These are phyloP conservation scores for Dugesia japonica DNA, from an alignment of 2,888 invertebrate genomes.

Conservation along the genomic window DNA sequence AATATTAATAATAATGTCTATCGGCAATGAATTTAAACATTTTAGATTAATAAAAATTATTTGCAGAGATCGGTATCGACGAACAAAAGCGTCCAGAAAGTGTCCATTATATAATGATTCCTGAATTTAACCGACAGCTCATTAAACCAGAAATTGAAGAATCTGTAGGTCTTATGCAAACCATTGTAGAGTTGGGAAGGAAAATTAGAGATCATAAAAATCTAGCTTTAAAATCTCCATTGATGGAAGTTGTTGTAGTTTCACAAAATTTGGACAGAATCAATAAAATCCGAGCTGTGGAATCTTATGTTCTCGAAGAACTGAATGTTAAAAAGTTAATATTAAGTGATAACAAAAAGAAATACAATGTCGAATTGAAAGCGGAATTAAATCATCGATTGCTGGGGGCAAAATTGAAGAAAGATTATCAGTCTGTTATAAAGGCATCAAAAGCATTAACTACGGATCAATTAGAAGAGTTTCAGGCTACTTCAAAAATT, in stretches of 20 bases:
- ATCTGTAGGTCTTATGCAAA: conserved; percentile 38
- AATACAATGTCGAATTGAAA: conserved; percentile 71
- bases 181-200: conserved; percentile 78
- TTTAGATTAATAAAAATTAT: no score
- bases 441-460: conserved; percentile 55
- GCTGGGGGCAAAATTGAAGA: conserved; percentile 71
- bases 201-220: conserved; percentile 79
- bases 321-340: conserved; percentile 72
- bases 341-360: conserved; percentile 70
- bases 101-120: conserved; percentile 5
- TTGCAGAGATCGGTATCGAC: not conserved
- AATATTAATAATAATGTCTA: no score
- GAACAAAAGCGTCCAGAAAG: not conserved
- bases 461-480: conserved; percentile 59
- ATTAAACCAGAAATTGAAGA: conserved; percentile 6
- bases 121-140: not conserved
- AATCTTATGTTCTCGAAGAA: conserved; percentile 51
- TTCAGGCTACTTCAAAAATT: conserved; percentile 47
- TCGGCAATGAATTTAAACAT: no score
- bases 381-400: conserved; percentile 87
- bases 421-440: conserved; percentile 67
- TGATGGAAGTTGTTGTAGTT: conserved; percentile 66
- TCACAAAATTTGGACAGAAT: not conserved
- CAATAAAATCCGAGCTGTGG: not conserved
- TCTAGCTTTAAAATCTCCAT: conserved; percentile 81